These are phyloP conservation scores for Trachymyrmex cornetzi DNA, from an alignment of 1,140 invertebrate genomes.

Conservation along the genomic window DNA sequence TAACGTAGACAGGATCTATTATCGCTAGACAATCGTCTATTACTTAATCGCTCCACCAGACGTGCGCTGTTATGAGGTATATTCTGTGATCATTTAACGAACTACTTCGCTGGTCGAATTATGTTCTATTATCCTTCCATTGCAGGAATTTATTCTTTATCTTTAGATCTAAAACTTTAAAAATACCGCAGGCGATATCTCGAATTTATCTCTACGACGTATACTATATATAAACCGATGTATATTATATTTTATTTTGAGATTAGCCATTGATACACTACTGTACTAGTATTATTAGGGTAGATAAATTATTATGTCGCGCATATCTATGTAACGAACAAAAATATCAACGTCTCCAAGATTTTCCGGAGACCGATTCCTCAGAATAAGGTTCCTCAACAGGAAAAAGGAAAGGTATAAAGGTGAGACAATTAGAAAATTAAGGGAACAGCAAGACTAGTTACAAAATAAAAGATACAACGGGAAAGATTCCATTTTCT, in stretches of 20 bases:
- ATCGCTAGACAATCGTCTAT: constrained; percentile 32
- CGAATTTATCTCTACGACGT: constrained; percentile 17
- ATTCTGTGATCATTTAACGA: constrained; percentile 69
- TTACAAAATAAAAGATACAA: constrained; percentile 39
- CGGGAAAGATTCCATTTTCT: constrained; percentile 19
- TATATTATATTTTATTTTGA: constrained; percentile 45
- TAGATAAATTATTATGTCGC: constrained; percentile 56
- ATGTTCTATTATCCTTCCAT: constrained; percentile 44
- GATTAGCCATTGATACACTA: constrained; percentile 38
- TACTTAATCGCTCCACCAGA: constrained; percentile 67
- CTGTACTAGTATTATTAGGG: constrained; percentile 59
- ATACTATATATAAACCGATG: background rate
- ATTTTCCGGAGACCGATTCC: constrained; percentile 27
- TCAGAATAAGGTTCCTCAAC: constrained; percentile 41
- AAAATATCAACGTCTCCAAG: constrained; percentile 28
- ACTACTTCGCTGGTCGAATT: constrained; percentile 70
- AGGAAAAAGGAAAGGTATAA: constrained; percentile 2
- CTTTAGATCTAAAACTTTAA: constrained; percentile 22
- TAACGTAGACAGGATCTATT: constrained; percentile 45
- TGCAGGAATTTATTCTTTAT: constrained; percentile 24
- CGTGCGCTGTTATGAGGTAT: constrained; percentile 48
- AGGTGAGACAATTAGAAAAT: constrained; percentile 13
- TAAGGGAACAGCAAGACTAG: constrained; percentile 18
- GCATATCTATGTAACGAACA: constrained; percentile 22
- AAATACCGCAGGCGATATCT: constrained; percentile 39